These are phyloP conservation scores for Macropis europaea DNA, from an alignment of 2,888 invertebrate genomes.

Conservation along the genomic window DNA sequence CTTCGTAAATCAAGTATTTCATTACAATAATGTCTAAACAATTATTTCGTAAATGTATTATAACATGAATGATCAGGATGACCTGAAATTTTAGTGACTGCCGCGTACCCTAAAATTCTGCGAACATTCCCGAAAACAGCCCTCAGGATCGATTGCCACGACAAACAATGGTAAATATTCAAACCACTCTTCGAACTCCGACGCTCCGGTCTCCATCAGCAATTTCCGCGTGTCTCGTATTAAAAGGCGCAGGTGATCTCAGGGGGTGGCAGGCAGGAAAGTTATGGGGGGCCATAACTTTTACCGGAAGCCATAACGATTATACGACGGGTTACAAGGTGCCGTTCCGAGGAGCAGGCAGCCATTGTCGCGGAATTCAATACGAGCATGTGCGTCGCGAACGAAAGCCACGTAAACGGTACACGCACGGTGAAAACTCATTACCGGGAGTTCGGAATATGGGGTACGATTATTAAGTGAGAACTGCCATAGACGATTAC, in stretches of 20 bases:
- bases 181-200: neutral
- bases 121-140: no score
- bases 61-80: no score
- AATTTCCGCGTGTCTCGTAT: neutral
- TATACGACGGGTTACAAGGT: conserved; percentile 7
- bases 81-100: no score
- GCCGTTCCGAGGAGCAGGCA: conserved; percentile 4
- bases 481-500: conserved; percentile 76
- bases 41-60: no score
- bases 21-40: no score
- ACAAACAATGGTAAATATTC: no score
- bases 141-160: no score
- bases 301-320: conserved; percentile 16
- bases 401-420: conserved; percentile 41
- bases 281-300: conserved; percentile 39
- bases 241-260: neutral
- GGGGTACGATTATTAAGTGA: conserved; percentile 77
- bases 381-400: conserved; percentile 51
- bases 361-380: conserved; percentile 56
- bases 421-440: conserved; percentile 61
- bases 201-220: neutral
- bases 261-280: conserved; percentile 22
- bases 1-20: no score
- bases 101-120: no score
- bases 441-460: conserved; percentile 69